phyloP scores from a whole-genome alignment of 2,113 vertebrate species.

The Phalacrocorax brasilianus region DNA sequence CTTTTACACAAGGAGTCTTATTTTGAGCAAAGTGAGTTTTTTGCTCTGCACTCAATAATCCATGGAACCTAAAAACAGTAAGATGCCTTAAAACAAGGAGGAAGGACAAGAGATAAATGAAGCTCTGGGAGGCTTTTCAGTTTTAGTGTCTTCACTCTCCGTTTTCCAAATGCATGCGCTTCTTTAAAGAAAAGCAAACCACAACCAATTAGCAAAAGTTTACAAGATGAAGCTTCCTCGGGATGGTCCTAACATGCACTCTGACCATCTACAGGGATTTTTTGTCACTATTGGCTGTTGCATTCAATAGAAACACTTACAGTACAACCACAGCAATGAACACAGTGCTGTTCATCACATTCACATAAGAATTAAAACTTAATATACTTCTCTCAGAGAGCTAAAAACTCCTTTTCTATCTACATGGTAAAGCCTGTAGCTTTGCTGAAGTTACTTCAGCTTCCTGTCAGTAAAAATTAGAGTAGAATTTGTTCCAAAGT shows the following conservation, averaged over 20 bases:
- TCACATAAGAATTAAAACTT: neutral
- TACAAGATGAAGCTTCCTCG: neutral
- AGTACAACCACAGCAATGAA: neutral
- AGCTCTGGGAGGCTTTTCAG: neutral
- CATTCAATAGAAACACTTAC: neutral
- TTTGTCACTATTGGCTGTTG: neutral
- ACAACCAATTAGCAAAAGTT: neutral
- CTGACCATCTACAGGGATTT: neutral
- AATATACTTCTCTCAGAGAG: neutral
- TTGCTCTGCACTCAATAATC: neutral
- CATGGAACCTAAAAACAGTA: neutral
- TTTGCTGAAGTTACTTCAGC: neutral
- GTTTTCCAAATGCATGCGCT: neutral
- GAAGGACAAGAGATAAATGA: neutral
- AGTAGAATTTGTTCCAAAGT: neutral
- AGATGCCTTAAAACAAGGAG: neutral
- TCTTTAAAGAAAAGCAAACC: neutral
- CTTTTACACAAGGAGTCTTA: neutral
- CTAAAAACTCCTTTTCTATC: neutral
- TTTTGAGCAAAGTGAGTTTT: neutral
- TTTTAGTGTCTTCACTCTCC: neutral
- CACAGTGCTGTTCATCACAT: neutral
- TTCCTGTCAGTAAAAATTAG: neutral
- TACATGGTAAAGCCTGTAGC: neutral
- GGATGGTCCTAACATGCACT: neutral